Conservation (phyloP, 2,888 invertebrate genomes). For the Caenorhabditis drosophilae region DNA sequence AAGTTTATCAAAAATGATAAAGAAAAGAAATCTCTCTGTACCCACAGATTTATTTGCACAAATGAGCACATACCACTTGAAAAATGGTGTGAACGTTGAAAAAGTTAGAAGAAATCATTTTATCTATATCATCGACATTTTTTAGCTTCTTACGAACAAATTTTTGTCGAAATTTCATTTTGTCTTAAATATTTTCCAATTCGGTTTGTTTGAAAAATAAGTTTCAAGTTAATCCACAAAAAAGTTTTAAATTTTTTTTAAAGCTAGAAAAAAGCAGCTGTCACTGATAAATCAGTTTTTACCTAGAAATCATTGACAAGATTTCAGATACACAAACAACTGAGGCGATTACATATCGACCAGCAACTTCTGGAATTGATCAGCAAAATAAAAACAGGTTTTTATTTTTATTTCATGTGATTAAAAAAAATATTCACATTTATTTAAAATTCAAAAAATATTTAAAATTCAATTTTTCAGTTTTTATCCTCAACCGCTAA, state of each 20-base stretch:
- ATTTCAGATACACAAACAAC: conserved; percentile 1
- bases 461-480: background rate
- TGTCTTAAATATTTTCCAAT: too few species aligned
- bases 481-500: conserved; percentile 23
- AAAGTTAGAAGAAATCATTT: too few species aligned
- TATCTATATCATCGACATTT: too few species aligned
- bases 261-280: background rate
- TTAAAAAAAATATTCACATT: too few species aligned
- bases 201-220: too few species aligned
- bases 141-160: too few species aligned
- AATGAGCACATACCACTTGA: background rate
- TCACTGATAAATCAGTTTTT: too few species aligned
- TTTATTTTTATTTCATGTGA: too few species aligned
- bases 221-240: too few species aligned
- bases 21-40: background rate
- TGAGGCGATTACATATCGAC: conserved; percentile 40
- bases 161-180: too few species aligned
- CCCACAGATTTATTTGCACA: background rate
- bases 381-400: background rate
- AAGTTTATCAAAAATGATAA: background rate
- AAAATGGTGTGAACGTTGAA: background rate
- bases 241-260: too few species aligned
- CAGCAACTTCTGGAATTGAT: conserved; percentile 4
- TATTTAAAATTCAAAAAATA: background rate
- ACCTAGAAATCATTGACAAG: too few species aligned